Percentiles rank a stretch among this genome's conserved stretches.
These are phyloP conservation scores for Drosophila pachea DNA, from an alignment of 1,140 invertebrate genomes.

Conservation along the genomic window DNA sequence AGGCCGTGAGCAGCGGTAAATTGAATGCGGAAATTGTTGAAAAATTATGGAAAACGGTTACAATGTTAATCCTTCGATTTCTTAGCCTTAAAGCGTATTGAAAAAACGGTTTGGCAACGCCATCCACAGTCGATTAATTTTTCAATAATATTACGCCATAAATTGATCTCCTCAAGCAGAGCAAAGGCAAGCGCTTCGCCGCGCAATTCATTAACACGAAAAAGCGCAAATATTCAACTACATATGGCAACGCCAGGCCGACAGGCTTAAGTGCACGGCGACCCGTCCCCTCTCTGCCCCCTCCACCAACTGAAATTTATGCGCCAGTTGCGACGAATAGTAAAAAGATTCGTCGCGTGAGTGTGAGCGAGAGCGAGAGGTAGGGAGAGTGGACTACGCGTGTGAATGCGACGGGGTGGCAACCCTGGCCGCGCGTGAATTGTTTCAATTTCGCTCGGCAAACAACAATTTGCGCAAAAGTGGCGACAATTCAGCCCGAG, in stretches of 20 bases:
- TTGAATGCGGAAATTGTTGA: background rate
- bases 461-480: constrained; percentile 63
- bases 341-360: constrained; percentile 15
- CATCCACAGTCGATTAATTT: background rate
- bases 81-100: too few species aligned
- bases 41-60: too few species aligned
- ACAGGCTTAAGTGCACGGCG: constrained; percentile 1
- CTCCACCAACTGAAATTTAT: constrained; percentile 42
- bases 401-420: background rate
- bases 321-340: constrained; percentile 55
- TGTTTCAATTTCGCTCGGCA: constrained; percentile 67
- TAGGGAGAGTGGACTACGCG: background rate
- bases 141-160: too few species aligned
- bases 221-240: background rate
- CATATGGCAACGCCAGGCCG: constrained; percentile 1
- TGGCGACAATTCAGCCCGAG: constrained; percentile 57
- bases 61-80: too few species aligned
- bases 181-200: background rate
- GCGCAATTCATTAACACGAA: background rate
- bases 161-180: background rate
- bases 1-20: constrained; percentile 1
- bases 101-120: background rate
- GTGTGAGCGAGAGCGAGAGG: background rate
- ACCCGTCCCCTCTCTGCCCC: background rate
- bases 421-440: constrained; percentile 40